phyloP scores from a whole-genome alignment of 2,888 invertebrate species.

The Cephus spinipes region DNA sequence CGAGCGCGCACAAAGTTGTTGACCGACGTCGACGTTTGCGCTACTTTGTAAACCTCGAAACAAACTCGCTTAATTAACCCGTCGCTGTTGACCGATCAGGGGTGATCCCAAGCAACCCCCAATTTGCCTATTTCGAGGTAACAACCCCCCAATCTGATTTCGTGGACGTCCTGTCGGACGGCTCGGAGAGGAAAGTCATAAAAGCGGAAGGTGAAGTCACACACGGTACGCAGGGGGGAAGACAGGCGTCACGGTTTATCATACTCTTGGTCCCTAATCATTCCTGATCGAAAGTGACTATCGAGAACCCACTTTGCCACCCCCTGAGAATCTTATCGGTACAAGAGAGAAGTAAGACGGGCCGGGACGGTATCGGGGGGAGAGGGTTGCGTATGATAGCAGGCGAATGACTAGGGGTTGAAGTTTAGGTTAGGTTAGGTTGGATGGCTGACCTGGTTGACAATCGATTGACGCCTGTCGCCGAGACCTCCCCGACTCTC shows the following conservation, averaged over 20 bases:
- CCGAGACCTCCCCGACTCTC: constrained; percentile 61
- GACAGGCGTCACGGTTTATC: not conserved
- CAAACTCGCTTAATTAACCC: constrained; percentile 10
- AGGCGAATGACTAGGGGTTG: constrained; percentile 33
- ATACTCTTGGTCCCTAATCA: not conserved
- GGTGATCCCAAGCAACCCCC: not conserved
- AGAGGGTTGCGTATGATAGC: constrained; percentile 35
- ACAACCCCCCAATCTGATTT: not conserved
- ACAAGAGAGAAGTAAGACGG: not conserved
- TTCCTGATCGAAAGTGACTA: not conserved
- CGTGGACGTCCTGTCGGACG: not conserved
- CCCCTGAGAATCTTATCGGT: not conserved
- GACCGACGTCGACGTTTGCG: constrained; percentile 12
- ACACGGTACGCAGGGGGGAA: not conserved
- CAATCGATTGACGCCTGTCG: constrained; percentile 69
- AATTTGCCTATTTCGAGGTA: not conserved
- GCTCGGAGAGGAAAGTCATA: not conserved
- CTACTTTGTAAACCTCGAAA: not conserved
- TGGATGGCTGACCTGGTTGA: constrained; percentile 66
- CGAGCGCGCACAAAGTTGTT: constrained; percentile 5
- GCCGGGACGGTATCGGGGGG: constrained; percentile 20
- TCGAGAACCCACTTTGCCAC: not conserved
- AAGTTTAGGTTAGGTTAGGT: constrained; percentile 56
- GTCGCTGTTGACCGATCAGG: not conserved
- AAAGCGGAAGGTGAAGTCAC: not conserved